Conservation (phyloP, 2,113 vertebrate species). For the Vombatus ursinus region DNA sequence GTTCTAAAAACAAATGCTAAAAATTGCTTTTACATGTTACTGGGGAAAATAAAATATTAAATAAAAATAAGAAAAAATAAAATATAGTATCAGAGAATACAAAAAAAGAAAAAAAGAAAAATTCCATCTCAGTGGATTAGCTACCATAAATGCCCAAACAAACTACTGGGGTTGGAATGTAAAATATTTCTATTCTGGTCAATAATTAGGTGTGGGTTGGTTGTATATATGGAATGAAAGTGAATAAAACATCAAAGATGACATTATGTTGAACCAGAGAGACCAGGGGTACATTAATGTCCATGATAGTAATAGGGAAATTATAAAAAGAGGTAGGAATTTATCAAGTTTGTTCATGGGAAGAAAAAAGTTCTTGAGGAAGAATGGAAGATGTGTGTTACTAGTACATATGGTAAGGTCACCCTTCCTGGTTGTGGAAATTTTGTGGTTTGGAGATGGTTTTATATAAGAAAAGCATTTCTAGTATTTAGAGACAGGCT, state of each 20-base stretch:
- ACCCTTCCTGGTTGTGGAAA: slow-evolving; percentile 15
- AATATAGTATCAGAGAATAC: too few relatives aligned
- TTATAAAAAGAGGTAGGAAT: background rate
- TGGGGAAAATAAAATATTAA: too few relatives aligned
- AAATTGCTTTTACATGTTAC: too few relatives aligned
- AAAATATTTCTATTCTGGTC: background rate
- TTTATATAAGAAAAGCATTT: slow-evolving; percentile 40
- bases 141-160: background rate
- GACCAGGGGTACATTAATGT: background rate
- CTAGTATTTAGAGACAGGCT: slow-evolving; percentile 12
- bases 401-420: slow-evolving; percentile 24
- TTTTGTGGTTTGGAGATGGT: background rate
- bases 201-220: background rate
- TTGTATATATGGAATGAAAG: background rate
- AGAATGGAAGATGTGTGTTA: slow-evolving; percentile 34
- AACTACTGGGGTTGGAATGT: background rate
- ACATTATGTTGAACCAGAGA: background rate
- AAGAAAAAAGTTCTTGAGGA: background rate
- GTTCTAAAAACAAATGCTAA: too few relatives aligned
- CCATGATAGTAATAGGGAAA: background rate
- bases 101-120: background rate
- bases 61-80: too few relatives aligned
- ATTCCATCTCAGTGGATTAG: background rate
- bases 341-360: background rate
- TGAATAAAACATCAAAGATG: background rate